phyloP scores from a whole-genome alignment of 2,797 vertebrate species.

The Poeciliopsis turneri region DNA sequence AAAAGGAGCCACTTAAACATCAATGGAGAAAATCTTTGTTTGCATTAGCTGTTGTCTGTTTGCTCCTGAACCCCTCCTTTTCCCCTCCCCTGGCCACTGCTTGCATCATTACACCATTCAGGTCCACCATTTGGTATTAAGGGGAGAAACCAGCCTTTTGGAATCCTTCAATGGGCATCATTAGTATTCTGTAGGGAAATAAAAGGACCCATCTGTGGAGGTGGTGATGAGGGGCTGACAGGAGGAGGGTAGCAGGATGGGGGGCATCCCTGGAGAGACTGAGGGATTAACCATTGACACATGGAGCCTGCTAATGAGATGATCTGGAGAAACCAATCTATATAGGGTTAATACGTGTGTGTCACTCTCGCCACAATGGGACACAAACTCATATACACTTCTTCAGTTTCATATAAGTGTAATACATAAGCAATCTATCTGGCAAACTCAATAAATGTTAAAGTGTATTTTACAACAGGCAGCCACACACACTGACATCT shows the following conservation, averaged over 20 bases:
- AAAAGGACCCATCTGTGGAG: constrained; percentile 83
- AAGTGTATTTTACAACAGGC: constrained; percentile 12
- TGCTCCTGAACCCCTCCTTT: constrained; percentile 43
- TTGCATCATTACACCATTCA: constrained; percentile 73
- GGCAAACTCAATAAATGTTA: constrained; percentile 18
- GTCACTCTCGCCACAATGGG: constrained; percentile 39
- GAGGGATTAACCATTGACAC: constrained; percentile 83
- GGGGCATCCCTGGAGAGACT: constrained; percentile 60
- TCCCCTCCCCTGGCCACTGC: constrained; percentile 57
- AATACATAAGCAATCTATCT: constrained; percentile 2
- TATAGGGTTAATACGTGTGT: constrained; percentile 57
- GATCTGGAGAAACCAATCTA: constrained; percentile 53
- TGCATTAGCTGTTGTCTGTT: constrained; percentile 58
- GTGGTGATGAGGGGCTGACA: constrained; percentile 74
- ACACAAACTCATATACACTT: constrained; percentile 10
- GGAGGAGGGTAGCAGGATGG: constrained; percentile 29
- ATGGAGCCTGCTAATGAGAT: constrained; percentile 83
- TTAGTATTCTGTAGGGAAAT: constrained; percentile 82
- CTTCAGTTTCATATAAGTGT: constrained; percentile 9
- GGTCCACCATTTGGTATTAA: constrained; percentile 49
- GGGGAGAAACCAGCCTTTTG: constrained; percentile 65
- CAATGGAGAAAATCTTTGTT: constrained; percentile 48
- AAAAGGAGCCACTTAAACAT: constrained; percentile 51
- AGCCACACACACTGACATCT: constrained; percentile 42
- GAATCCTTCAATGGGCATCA: constrained; percentile 79